These are phyloP conservation scores for Alligator sinensis DNA, from an alignment of 2,113 vertebrate species.

Conservation along the genomic window DNA sequence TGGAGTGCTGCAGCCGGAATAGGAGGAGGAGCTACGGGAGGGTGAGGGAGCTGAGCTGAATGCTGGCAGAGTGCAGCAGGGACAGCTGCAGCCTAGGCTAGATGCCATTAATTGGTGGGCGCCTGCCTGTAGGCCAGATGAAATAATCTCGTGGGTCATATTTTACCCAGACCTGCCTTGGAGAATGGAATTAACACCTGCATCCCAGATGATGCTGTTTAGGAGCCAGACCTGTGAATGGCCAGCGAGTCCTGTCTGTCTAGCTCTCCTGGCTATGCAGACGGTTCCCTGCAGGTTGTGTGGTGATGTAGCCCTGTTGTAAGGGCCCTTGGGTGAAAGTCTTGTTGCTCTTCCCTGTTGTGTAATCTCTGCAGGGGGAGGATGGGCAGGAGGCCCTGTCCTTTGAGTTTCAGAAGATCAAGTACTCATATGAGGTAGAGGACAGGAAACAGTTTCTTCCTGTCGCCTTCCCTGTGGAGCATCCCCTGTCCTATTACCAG, in stretches of 20 bases:
- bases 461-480: slow-evolving; percentile 86
- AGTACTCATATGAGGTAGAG: slow-evolving; percentile 85
- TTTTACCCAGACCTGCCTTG: too few relatives aligned
- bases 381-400: slow-evolving; percentile 83
- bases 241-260: neutral
- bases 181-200: neutral
- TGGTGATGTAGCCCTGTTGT: rapidly evolving
- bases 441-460: slow-evolving; percentile 89
- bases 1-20: too few relatives aligned
- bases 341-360: neutral
- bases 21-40: too few relatives aligned
- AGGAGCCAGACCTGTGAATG: rapidly evolving
- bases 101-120: too few relatives aligned
- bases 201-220: neutral
- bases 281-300: rapidly evolving
- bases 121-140: too few relatives aligned
- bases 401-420: slow-evolving; percentile 97
- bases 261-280: neutral
- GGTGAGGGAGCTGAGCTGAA: too few relatives aligned
- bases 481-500: slow-evolving; percentile 88
- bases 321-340: neutral
- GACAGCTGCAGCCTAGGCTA: too few relatives aligned
- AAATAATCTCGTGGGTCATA: too few relatives aligned
- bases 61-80: too few relatives aligned
- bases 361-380: slow-evolving; percentile 80